Evolutionary conservation across 2,888 invertebrate genomes (phyloP), one percentile per base, ranked within the genome.

Genomic region (Polymixis flavicincta): DNA sequence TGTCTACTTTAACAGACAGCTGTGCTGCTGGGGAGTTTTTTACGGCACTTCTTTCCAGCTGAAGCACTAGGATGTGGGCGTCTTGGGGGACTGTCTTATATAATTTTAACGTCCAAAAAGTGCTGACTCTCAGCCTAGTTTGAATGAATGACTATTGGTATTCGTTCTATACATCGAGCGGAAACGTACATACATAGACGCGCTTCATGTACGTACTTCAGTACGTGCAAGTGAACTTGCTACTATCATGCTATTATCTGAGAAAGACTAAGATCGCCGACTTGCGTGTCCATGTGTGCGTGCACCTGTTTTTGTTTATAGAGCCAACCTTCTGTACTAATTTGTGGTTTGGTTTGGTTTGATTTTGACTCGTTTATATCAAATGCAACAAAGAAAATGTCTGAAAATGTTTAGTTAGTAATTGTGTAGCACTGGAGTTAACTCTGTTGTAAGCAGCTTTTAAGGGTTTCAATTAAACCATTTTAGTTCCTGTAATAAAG

Each of bases 331-430:
- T 57, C 14, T 57, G 19, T 1, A 37, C 1, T 48, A 11, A 19
- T 11, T 9, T 55, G 22, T 48, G 5, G 14, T 4, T 37, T 25
- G 7, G 4, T 25, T 61, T 0, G 3, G 11, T 71, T 54, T 70
- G 9, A 52, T 50, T 61, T 48, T 55, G 13, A 17, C 48, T 60
- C 13, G 42, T 32, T 54, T 55, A 17, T 71, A 60, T 52, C 52
- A 52, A 69, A 55, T 28, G n/a, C 28, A 32, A 63, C 14, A 50
- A 55, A 79, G 13, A 4, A 9, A 59, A 68, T 14, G 5, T 70
- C 25, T 59, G 50, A 54, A 32, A n/a, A n/a, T n/a, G 37, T 14
- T 52, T n/a, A 54, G 25, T 52, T n/a, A 54, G 25, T 45, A 7
- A 25, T 45, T 32, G 7, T 48, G 19, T 14, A 17, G 74, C 0